Evolutionary conservation across 2,113 vertebrate genomes (phyloP), one percentile per base, ranked within the genome.

Genomic region (Heterotilapia buettikoferi): DNA sequence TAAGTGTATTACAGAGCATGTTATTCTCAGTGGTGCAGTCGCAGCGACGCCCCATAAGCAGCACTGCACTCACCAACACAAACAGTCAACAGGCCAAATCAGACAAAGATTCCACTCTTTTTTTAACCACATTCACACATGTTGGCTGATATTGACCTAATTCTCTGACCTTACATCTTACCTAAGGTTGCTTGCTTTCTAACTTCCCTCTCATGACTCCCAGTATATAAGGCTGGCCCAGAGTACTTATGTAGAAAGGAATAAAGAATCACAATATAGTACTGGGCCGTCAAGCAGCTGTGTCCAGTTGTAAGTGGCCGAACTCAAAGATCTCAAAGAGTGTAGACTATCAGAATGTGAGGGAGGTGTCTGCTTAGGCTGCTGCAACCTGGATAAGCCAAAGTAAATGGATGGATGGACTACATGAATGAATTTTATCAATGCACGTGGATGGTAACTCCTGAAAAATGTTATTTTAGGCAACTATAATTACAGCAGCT

Each of bases 131-230:
- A 0, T 43, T 71, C 38, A 43, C 66, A 43, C 21, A 45, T 16
- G 21, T 73, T 73, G 21, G 40, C 14, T 76, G 40, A 76, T 18
- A 0, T 26, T 73, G 38, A 26, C 38, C 13, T 2, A 73, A 73
- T 18, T 73, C 38, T 73, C 68, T 73, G 40, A 26, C 21, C 68
- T 12, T 16, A 73, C 3, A 3, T 73, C 38, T 26, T 73, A 73
- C 13, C 8, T 10, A 73, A 73, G 40, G 13, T 26, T 11, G 40
- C 40, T 26, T 76, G 68, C 68, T 76, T 76, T 73, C 8, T 73
- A 45, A 29, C 21, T 47, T 76, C 1, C 6, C 14, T 47, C 0
- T 29, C 40, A 3, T 47, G 43, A 0, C 40, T 76, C 68, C 0
- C 40, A 47, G 43, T 29, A 26, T 26, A 47, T 73, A 73, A 47